Percentiles rank a stretch among this genome's conserved stretches.
Conservation (phyloP, 2,797 vertebrate species). For the Parauchenoglanis ngamensis region DNA sequence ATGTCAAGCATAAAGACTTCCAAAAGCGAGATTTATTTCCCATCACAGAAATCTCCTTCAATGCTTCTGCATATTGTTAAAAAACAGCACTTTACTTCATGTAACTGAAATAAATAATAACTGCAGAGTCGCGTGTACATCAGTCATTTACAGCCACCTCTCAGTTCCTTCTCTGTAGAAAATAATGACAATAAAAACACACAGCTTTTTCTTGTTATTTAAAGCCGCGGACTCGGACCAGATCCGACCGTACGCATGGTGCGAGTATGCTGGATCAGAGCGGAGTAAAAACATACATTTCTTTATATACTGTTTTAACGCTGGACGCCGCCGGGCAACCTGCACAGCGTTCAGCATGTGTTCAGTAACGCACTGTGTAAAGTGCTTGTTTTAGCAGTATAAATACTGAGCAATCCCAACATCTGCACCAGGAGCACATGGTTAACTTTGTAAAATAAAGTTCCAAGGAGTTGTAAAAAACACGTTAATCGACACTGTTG, state of each 20-base stretch:
- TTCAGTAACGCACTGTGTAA: not conserved
- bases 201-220: not conserved
- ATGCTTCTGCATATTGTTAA: no score
- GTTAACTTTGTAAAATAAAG: not conserved
- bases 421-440: not conserved
- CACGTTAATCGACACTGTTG: not conserved
- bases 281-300: not conserved
- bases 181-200: not conserved
- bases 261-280: not conserved
- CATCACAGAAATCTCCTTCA: not conserved
- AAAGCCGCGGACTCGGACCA: not conserved
- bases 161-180: not conserved
- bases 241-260: not conserved
- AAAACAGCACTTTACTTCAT: not conserved
- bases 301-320: not conserved
- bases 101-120: conserved; percentile 11
- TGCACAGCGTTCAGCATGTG: not conserved
- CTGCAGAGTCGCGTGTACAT: not conserved
- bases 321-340: not conserved
- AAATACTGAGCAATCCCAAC: not conserved
- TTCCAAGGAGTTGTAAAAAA: not conserved
- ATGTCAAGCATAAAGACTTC: not conserved
- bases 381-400: not conserved
- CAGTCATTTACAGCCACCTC: not conserved
- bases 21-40: not conserved